Base-by-base conservation (phyloP, 1,140 invertebrate genomes). In the Dufourea novaeangliae region DNA sequence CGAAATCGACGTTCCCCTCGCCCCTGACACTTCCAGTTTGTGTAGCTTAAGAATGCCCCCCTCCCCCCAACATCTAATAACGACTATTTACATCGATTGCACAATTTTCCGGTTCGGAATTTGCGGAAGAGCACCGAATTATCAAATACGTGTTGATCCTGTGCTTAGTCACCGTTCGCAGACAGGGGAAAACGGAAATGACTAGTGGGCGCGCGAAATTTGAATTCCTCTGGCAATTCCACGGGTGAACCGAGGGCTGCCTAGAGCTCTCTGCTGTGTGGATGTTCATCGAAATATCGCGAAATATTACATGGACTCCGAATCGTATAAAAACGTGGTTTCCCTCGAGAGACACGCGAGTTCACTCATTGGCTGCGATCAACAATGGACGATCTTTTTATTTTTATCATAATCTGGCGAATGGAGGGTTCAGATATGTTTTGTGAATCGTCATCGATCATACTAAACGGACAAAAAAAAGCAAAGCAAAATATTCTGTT, bases 71-170 rank as follows among this genome's bases (percentile, higher is more conserved):
- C 63, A 34, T 76, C 44, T 52, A 32, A 1, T 68, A n/a, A 82
- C 57, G 54, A 50, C 27, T 68, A 44, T 79, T 74, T 72, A 50
- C 52, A 83, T 68, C 25, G 67, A 83, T 83, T 73, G 81, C 72
- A 83, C 71, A 54, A 64, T 17, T 75, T 46, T 27, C 50, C 27
- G 54, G 22, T 10, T 73, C 71, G 14, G 39, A 81, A 22, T 7
- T 34, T 46, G 56, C 50, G 11, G 44, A 2, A 50, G 32, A 37
- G 32, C 27, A 27, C 0, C 22, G 37, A 34, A 64, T 57, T 59
- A 41, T 8, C 10, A 22, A 63, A 25, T 6, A 10, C 22, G 27
- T 8, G 17, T 2, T n/a, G 14, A 27, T 12, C 29, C n/a, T 12
- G 14, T 4, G 27, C 32, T 57, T 17, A 57, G 39, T 32, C 39